These are phyloP conservation scores for Nasonia giraulti DNA, from an alignment of 1,140 invertebrate genomes.

Conservation along the genomic window DNA sequence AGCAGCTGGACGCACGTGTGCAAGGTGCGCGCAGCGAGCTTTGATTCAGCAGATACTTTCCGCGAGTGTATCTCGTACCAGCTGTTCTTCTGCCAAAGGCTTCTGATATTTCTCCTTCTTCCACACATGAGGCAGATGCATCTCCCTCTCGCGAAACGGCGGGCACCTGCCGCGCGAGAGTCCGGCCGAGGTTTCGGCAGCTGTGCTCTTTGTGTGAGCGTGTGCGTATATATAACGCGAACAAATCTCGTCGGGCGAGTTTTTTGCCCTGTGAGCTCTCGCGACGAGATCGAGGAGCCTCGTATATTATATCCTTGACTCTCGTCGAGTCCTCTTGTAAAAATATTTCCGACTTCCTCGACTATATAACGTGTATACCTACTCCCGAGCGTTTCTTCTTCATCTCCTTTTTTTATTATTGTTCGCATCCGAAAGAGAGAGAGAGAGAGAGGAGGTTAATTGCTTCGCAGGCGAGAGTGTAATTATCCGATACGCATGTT, in stretches of 20 bases:
- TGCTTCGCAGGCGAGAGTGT: conserved; percentile 25
- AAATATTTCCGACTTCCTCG: not conserved
- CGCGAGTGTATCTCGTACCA: not conserved
- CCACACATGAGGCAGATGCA: not conserved
- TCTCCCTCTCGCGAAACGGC: not conserved
- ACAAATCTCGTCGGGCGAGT: not conserved
- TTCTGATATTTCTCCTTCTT: not conserved
- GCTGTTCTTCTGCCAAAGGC: not conserved
- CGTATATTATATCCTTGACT: not conserved
- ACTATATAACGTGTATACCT: not conserved
- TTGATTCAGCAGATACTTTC: conserved; percentile 4
- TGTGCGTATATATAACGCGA: not conserved
- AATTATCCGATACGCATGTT: conserved; percentile 42
- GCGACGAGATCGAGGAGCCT: not conserved
- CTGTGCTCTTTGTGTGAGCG: not conserved
- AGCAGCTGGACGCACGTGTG: not conserved
- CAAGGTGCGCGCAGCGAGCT: not conserved
- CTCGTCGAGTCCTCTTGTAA: not conserved
- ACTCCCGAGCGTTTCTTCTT: not conserved
- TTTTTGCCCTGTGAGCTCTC: not conserved
- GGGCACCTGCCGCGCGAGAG: not conserved
- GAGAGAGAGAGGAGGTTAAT: conserved; percentile 9
- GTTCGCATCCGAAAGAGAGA: not conserved
- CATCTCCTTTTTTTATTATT: not conserved
- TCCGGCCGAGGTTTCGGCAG: conserved; percentile 21